A percentile compares a stretch with the other conserved stretches of the same genome.
Evolutionary conservation across 2,113 vertebrate species (phyloP).

Genomic region (Procavia capensis): DNA sequence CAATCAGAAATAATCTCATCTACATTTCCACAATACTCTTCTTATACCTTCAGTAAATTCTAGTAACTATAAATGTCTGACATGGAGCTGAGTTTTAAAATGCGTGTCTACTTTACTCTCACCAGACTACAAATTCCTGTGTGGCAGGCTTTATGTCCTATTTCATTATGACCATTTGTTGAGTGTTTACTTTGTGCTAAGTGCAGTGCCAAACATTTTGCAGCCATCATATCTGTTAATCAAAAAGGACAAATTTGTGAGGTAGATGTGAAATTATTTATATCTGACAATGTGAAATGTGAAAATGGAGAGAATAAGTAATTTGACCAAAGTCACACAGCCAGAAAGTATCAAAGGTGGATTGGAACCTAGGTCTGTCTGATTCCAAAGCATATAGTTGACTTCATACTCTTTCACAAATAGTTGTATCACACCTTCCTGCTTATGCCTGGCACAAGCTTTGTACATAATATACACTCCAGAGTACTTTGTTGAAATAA

Average conservation of each 20-base stretch:
- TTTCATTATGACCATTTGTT: neutral
- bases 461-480: neutral
- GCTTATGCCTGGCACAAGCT: neutral
- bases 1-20: neutral
- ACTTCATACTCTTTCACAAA: neutral
- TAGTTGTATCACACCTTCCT: neutral
- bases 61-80: neutral
- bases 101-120: neutral
- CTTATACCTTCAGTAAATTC: neutral
- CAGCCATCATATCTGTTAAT: neutral
- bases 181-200: neutral
- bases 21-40: neutral
- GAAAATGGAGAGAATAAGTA: neutral
- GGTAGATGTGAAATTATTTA: neutral
- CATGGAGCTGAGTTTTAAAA: neutral
- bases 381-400: neutral
- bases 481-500: neutral
- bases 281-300: neutral
- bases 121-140: neutral
- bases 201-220: neutral
- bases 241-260: neutral
- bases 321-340: neutral
- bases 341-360: neutral
- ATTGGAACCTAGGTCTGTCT: neutral
- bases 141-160: neutral